Evolutionary conservation across 2,888 invertebrate genomes (phyloP), one percentile per base, ranked within the genome.

Genomic region (Eurytoma californica): DNA sequence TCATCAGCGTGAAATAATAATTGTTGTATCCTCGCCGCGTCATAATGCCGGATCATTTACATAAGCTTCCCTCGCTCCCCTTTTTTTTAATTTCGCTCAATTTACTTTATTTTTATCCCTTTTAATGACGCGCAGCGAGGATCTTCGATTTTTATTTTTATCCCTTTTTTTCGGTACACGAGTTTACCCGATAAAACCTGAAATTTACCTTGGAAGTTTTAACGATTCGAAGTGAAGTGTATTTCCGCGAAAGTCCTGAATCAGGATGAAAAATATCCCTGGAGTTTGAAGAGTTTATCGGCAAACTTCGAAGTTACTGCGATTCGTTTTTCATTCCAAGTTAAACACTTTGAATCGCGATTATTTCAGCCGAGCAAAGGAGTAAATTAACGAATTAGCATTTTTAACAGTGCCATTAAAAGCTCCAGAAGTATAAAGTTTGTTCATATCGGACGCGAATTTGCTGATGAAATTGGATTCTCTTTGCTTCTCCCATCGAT

Each of bases 1-100:
- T 75, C 68, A 68, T 75, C 53, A 51, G 18, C 16, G 14, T 20
- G 28, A 24, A 55, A 28, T 67, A 49, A 49, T 61, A 77, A 77
- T 77, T 72, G 67, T 72, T 77, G 61, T 66, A 60, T 67, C 28
- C 57, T 57, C n/a, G 18, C 63, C n/a, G 53, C 14, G 28, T 13
- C 12, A 24, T 58, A 58, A 20, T 20, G 20, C 18, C 18, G 18
- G 20, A 58, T n/a, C 55, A 55, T 55, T n/a, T n/a, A 55, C n/a
- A 16, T 18, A 55, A 18, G 18, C 16, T 55, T 18, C 55, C 39
- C 39, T 7, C 39, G 39, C 13, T 53, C 14, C 5, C 39, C 63
- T 12, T 18, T 47, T 18, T 63, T 16, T n/a, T 12, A n/a, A n/a
- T 39, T 7, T 30, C 61, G 30, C 14, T n/a, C 39, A 30, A 30